A percentile compares a stretch with the other conserved stretches of the same genome.
phyloP scores from a whole-genome alignment of 2,888 invertebrate genomes.

The Coenonympha glycerion region DNA sequence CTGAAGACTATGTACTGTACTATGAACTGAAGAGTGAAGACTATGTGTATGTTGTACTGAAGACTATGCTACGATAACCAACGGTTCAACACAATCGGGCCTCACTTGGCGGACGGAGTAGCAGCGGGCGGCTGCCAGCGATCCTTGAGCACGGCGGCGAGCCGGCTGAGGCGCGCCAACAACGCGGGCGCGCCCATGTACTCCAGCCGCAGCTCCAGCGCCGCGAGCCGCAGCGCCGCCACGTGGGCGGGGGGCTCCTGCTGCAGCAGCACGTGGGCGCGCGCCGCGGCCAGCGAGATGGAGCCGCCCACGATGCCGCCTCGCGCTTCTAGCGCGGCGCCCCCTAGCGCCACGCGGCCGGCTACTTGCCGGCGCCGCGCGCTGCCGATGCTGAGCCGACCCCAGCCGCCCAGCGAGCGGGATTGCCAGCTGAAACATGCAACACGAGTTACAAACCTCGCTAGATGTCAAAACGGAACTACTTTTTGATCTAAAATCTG shows the following conservation, averaged over 20 bases:
- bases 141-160: slow-evolving; percentile 73
- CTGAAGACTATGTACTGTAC: too few relatives aligned
- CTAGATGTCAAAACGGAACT: too few relatives aligned
- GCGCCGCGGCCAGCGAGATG: slow-evolving; percentile 91
- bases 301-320: slow-evolving; percentile 98
- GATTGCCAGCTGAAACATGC: slow-evolving; percentile 85
- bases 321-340: slow-evolving; percentile 95
- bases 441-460: slow-evolving; percentile 33
- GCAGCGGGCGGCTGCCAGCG: slow-evolving; percentile 32
- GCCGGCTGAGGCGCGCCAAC: slow-evolving; percentile 90
- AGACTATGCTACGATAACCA: too few relatives aligned
- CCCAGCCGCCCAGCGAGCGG: slow-evolving; percentile 93
- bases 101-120: slow-evolving; percentile 19
- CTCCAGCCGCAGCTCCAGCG: slow-evolving; percentile 92
- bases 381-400: slow-evolving; percentile 93
- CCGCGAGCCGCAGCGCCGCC: slow-evolving; percentile 86
- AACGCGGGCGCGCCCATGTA: slow-evolving; percentile 99
- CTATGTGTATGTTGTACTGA: too few relatives aligned
- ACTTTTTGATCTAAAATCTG: too few relatives aligned
- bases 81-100: neutral
- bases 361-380: slow-evolving; percentile 95
- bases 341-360: slow-evolving; percentile 89
- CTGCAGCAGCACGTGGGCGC: slow-evolving; percentile 77
- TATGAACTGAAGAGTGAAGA: too few relatives aligned
- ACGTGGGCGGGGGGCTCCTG: slow-evolving; percentile 95